Evolutionary conservation across 2,113 vertebrate species (phyloP), one percentile per base, ranked within the genome.

Genomic region (Gracilinanus agilis): DNA sequence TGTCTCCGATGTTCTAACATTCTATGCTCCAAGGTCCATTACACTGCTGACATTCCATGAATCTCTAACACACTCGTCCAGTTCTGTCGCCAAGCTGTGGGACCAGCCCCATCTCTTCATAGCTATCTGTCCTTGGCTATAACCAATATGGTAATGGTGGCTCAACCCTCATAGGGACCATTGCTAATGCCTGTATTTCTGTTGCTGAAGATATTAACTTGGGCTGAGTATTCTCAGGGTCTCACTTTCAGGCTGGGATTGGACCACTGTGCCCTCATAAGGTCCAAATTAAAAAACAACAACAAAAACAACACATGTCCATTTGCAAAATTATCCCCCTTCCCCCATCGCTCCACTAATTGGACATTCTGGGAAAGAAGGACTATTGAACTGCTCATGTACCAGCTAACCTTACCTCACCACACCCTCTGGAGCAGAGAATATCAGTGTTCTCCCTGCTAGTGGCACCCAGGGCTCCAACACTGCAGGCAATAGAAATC

Each of bases 331-430:
- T 83, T 83, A 83, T 21, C n/a, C 67, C 67, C n/a, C n/a, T 16
- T 40, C 67, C 67, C n/a, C 67, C n/a, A 83, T 83, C 67, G n/a
- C 67, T n/a, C 67, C 67, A 19, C 40, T 83, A 83, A 83, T 83
- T 83, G 67, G 67, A 83, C 67, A 83, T 83, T 83, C 67, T 83
- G 67, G 67, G 67, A n/a, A 83, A 83, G 67, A 83, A 83, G 67
- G 67, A 83, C 67, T 40, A 83, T 83, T 83, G 67, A 40, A 83
- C 67, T 23, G 67, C n/a, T 83, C 67, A 2, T 40, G n/a, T 40
- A 40, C 34, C 40, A 83, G 40, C n/a, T 83, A 83, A 40, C 67
- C 67, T 83, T 23, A 83, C 40, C 67, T n/a, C 67, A 83, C 67
- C n/a, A 21, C n/a, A 83, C n/a, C 67, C 67, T 83, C 67, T 83